A percentile compares a stretch with the other conserved stretches of the same genome.
Evolutionary conservation across 2,888 invertebrate genomes (phyloP).

Genomic region (Rutpela maculata): DNA sequence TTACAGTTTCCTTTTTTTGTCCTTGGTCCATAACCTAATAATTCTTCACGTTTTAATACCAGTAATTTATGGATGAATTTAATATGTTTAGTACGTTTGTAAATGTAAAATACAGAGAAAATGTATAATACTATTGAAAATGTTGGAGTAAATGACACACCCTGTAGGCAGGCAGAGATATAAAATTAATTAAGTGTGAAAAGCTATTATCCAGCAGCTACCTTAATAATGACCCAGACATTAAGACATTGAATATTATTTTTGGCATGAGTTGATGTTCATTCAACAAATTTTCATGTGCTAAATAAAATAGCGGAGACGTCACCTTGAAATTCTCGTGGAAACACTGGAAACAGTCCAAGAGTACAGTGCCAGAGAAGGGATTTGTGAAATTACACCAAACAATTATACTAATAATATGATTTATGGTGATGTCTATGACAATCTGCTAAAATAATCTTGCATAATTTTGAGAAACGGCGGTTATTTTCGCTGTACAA

Average conservation of each 20-base stretch:
- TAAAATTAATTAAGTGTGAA: background rate
- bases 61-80: no score
- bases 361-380: background rate
- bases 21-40: no score
- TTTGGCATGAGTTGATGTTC: background rate
- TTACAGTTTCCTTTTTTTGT: no score
- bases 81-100: no score
- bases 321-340: slow-evolving; percentile 1
- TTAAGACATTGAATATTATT: background rate
- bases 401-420: slow-evolving; percentile 47
- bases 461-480: slow-evolving; percentile 56
- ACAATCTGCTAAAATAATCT: slow-evolving; percentile 54
- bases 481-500: slow-evolving; percentile 54
- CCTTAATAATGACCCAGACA: slow-evolving; percentile 5
- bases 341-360: slow-evolving; percentile 30
- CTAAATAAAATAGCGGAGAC: background rate
- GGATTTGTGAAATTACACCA: slow-evolving; percentile 33
- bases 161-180: background rate
- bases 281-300: slow-evolving; percentile 9
- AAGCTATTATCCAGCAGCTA: background rate
- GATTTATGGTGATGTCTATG: slow-evolving; percentile 47
- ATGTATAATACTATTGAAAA: no score
- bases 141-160: background rate
- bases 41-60: no score
- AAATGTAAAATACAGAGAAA: no score